These are phyloP conservation scores for Hoplias malabaricus DNA, from an alignment of 2,113 vertebrate species.

Conservation along the genomic window DNA sequence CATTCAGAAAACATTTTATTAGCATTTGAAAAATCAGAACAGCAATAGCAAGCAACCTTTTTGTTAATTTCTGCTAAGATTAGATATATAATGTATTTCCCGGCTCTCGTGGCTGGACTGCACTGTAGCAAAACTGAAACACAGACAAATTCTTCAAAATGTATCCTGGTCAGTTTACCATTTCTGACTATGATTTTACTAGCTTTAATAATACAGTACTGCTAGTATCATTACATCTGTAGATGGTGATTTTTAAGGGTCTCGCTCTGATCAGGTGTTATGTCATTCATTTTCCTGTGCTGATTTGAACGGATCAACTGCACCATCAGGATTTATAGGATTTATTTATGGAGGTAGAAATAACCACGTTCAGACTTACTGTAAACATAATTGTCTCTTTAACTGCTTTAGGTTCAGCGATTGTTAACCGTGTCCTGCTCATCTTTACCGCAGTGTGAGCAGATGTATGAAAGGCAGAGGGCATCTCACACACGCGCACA, in stretches of 20 bases:
- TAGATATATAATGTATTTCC: neutral
- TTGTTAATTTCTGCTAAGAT: neutral
- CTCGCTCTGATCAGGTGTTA: no score
- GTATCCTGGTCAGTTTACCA: no score
- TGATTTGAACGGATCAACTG: neutral
- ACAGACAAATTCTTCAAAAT: no score
- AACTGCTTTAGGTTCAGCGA: neutral
- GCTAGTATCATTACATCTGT: no score
- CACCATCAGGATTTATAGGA: neutral
- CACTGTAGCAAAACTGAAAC: no score
- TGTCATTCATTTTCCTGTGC: no score
- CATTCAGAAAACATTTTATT: conserved; percentile 17
- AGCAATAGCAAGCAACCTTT: neutral
- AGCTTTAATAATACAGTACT: no score
- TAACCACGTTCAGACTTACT: neutral
- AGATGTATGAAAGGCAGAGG: conserved; percentile 10
- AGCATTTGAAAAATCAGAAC: neutral
- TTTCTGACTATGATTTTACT: no score
- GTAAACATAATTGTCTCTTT: conserved; percentile 3
- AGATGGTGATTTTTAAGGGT: neutral
- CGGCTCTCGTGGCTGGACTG: no score
- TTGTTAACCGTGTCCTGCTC: conserved; percentile 30
- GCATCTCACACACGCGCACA: neutral
- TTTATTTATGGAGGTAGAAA: neutral
- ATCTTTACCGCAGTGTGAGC: conserved; percentile 14